Percentiles rank a stretch among this genome's conserved stretches.
These are phyloP conservation scores for Microcebus lehilahytsara DNA, from an alignment of 2,113 vertebrate genomes.

Conservation along the genomic window DNA sequence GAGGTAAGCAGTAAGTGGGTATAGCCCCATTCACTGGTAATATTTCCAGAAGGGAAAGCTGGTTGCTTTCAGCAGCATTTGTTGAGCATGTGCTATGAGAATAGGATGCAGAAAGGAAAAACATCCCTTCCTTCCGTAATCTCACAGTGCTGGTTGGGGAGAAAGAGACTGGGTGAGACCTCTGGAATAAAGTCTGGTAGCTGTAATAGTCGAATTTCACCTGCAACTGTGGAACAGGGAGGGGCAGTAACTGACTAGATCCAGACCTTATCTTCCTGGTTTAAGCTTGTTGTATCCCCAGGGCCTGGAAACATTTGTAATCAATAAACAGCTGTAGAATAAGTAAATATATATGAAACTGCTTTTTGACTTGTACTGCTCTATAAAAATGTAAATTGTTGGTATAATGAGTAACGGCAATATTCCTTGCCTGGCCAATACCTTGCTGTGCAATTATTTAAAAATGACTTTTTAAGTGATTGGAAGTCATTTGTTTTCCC, in stretches of 20 bases:
- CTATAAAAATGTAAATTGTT: background rate
- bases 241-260: fast-evolving
- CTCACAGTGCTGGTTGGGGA: fast-evolving
- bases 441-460: background rate
- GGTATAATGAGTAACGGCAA: no score
- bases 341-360: background rate
- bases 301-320: background rate
- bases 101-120: background rate
- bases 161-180: background rate
- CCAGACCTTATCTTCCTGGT: fast-evolving
- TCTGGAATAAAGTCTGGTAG: fast-evolving
- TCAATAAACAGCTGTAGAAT: background rate
- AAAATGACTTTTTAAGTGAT: background rate
- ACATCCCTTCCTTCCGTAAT: background rate
- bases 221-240: fast-evolving
- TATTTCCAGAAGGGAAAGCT: background rate
- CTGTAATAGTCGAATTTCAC: fast-evolving
- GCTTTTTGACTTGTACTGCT: no score
- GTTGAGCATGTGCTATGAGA: background rate
- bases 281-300: background rate
- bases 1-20: background rate
- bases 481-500: background rate
- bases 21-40: background rate
- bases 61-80: background rate
- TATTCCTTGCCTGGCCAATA: background rate